Conservation (phyloP, 2,113 vertebrate genomes). For the Telmatochromis sp. region DNA sequence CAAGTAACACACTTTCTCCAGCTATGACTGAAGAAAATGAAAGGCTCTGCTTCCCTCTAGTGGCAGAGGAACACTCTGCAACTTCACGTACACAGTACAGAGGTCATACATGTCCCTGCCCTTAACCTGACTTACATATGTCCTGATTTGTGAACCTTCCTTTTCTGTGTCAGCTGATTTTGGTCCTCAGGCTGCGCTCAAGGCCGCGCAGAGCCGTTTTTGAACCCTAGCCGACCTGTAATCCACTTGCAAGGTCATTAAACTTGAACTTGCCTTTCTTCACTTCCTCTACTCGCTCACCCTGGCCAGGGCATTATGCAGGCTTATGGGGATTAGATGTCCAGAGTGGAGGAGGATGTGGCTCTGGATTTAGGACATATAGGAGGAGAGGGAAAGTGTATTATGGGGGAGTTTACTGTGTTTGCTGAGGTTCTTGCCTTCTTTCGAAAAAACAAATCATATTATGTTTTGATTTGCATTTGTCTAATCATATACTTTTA, state of each 20-base stretch:
- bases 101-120: not conserved
- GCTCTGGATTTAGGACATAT: slow-evolving; percentile 11
- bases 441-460: not conserved
- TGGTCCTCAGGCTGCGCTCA: not conserved
- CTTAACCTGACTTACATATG: not conserved
- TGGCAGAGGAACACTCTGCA: not conserved
- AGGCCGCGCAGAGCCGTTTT: not conserved
- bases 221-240: slow-evolving; percentile 23
- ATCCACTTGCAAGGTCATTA: slow-evolving; percentile 52
- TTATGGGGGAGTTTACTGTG: not conserved
- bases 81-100: not conserved
- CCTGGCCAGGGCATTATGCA: slow-evolving; percentile 17
- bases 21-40: not conserved
- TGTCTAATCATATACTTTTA: not conserved
- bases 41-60: slow-evolving; percentile 27
- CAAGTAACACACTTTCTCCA: slow-evolving; percentile 12
- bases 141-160: not conserved
- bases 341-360: slow-evolving; percentile 4
- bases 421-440: not conserved
- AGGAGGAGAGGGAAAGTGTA: not conserved
- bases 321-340: slow-evolving; percentile 53
- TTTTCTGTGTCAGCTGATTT: not conserved
- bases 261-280: slow-evolving; percentile 23
- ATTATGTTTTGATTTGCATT: not conserved
- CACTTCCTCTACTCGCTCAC: not conserved